Evolutionary conservation across 2,113 vertebrate genomes (phyloP).

Genomic region (Calonectris borealis): DNA sequence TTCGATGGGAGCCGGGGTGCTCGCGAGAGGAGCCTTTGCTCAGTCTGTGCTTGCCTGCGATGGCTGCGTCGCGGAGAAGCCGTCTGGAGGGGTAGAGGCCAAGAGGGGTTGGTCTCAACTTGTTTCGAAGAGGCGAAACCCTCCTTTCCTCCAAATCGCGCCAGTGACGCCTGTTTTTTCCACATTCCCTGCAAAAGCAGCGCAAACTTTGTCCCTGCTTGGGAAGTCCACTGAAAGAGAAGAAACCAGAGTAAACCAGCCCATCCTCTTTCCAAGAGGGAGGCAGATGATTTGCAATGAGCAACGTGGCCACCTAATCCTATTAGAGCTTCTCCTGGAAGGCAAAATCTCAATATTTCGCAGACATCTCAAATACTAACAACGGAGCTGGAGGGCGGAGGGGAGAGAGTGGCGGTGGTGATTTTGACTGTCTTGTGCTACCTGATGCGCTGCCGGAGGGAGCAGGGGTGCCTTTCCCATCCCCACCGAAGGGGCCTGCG

Average conservation of each 20-base stretch:
- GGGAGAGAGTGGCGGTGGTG: accelerated
- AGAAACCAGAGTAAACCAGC: background rate
- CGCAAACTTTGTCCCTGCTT: accelerated
- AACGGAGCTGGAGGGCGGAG: background rate
- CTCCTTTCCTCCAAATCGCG: background rate
- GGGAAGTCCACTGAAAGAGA: background rate
- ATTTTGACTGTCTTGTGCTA: background rate
- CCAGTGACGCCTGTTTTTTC: background rate
- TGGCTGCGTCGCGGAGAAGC: background rate
- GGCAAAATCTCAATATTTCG: background rate
- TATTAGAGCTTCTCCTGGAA: background rate
- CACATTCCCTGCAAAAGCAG: background rate
- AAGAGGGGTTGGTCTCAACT: background rate
- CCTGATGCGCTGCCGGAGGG: accelerated
- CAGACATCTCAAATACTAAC: background rate
- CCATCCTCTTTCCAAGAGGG: background rate
- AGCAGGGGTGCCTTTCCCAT: background rate
- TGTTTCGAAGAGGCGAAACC: background rate
- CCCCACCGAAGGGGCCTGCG: too few species aligned
- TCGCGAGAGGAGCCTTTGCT: background rate
- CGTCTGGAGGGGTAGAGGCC: background rate
- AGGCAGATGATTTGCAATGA: background rate
- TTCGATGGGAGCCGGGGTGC: background rate
- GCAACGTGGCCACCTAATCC: background rate
- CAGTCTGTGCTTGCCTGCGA: slow-evolving; percentile 23